Evolutionary conservation across 1,140 invertebrate genomes (phyloP), one percentile per base, ranked within the genome.

Genomic region (Heliconius melpomene): DNA sequence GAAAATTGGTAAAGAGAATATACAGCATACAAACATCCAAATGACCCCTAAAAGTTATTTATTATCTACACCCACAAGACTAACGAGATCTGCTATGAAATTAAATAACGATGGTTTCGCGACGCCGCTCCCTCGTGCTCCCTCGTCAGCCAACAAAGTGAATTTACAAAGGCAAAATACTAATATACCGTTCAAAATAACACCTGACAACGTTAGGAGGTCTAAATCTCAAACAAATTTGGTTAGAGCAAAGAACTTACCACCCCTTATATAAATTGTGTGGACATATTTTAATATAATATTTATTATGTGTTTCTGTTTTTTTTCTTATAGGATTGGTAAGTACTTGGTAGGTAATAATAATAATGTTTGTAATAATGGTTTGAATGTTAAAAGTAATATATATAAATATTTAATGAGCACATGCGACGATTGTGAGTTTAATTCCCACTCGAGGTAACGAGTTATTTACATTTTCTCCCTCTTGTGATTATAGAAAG

Each of bases 191-290:
- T 73, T 89, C 3, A 91, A 90, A 79, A 92, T 88, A 6, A 92
- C 92, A 11, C 92, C 90, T 0, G 89, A 85, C 72, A 90, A 89
- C 57, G 83, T 91, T 40, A 86, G 82, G 78, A 78, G 92, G 70
- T 93, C 92, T 32, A 93, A 94, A 26, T 92, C 92, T 0, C 91
- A 92, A 46, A 82, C 89, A 13, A 86, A 92, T 82, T 79, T 94
- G 74, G 83, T 90, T 9, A 82, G 91, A 82, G 89, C 78, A 0
- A 92, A 93, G 82, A 92, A 93, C 60, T 74, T 92, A 72, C 92
- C 92, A 72, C 91, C 91, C 26, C 84, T 94, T 36, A 89, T 93
- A 79, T 92, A 82, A 89, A 79, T 71, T 79, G 70, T 38, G 18
- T 57, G 40, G 74, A 78, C 50, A 46, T 78, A 72, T 84, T 77